These are phyloP conservation scores for Eleutherodactylus coqui DNA, from an alignment of 2,797 vertebrate genomes.

Conservation along the genomic window DNA sequence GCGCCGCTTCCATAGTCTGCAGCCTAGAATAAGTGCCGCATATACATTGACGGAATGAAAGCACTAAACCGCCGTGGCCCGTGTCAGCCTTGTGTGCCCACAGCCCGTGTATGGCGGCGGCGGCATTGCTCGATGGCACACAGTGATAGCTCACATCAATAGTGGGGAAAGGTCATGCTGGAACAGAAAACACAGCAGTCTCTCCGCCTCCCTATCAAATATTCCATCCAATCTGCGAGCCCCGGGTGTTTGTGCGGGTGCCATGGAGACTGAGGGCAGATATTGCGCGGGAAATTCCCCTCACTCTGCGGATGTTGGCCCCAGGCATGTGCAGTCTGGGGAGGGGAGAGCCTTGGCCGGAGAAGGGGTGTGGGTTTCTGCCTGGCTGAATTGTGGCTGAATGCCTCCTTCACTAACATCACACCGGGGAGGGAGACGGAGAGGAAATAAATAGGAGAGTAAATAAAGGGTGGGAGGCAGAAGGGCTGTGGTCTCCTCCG, in stretches of 20 bases:
- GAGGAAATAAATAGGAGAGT: slow-evolving; percentile 28
- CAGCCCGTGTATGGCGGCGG: neutral
- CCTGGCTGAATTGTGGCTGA: slow-evolving; percentile 40
- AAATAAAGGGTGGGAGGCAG: slow-evolving; percentile 10
- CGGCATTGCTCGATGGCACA: neutral
- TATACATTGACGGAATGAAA: neutral
- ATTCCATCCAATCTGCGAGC: slow-evolving; percentile 52
- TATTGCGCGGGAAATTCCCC: slow-evolving; percentile 62
- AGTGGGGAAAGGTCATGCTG: slow-evolving; percentile 58
- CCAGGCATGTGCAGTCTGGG: slow-evolving; percentile 28
- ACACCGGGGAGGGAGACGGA: slow-evolving; percentile 1
- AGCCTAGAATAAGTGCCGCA: neutral
- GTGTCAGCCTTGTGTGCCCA: neutral
- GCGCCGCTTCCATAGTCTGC: neutral
- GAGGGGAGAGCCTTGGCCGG: slow-evolving; percentile 27
- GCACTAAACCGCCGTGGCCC: neutral
- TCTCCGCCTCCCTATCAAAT: slow-evolving; percentile 55
- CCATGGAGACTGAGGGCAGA: slow-evolving; percentile 64
- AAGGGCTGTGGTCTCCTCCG: neutral
- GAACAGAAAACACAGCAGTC: slow-evolving; percentile 38
- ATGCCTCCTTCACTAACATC: slow-evolving; percentile 41
- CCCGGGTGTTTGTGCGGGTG: slow-evolving; percentile 58
- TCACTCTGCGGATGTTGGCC: slow-evolving; percentile 55
- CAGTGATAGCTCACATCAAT: slow-evolving; percentile 22
- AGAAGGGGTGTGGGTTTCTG: slow-evolving; percentile 40